Percentiles rank a stretch among this genome's conserved stretches.
Conservation (phyloP, 2,113 vertebrate genomes). For the Paedocypris sp. region DNA sequence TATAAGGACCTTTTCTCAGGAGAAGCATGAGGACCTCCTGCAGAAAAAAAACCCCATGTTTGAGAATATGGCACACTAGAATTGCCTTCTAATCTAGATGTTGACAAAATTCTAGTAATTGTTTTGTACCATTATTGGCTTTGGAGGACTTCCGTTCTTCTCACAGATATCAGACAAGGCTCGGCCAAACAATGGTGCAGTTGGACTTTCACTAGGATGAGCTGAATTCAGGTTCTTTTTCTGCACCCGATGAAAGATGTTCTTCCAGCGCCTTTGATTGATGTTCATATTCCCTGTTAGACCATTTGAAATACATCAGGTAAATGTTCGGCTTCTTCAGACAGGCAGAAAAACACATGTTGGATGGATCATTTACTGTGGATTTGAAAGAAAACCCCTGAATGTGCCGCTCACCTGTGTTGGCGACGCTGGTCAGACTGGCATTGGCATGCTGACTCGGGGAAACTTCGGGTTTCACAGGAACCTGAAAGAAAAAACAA, state of each 20-base stretch:
- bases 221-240: slow-evolving; percentile 46
- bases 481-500: slow-evolving; percentile 19
- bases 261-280: slow-evolving; percentile 66
- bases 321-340: too few relatives aligned
- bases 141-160: slow-evolving; percentile 53
- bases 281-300: slow-evolving; percentile 18
- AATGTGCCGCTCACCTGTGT: slow-evolving; percentile 20
- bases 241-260: slow-evolving; percentile 48
- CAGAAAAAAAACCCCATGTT: too few relatives aligned
- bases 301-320: neutral
- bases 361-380: too few relatives aligned
- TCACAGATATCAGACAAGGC: slow-evolving; percentile 61
- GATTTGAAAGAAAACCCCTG: neutral
- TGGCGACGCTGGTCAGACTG: neutral
- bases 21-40: slow-evolving; percentile 67
- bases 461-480: slow-evolving; percentile 4
- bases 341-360: too few relatives aligned
- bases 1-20: slow-evolving; percentile 58
- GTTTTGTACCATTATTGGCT: slow-evolving; percentile 65
- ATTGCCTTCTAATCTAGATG: too few relatives aligned
- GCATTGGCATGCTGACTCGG: slow-evolving; percentile 10
- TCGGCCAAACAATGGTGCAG: slow-evolving; percentile 59
- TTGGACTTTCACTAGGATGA: slow-evolving; percentile 38
- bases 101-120: neutral
- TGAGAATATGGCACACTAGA: too few relatives aligned